A percentile compares a stretch with the other conserved stretches of the same genome.
Evolutionary conservation across 2,113 vertebrate genomes (phyloP).

Genomic region (Halcyon malimbica): DNA sequence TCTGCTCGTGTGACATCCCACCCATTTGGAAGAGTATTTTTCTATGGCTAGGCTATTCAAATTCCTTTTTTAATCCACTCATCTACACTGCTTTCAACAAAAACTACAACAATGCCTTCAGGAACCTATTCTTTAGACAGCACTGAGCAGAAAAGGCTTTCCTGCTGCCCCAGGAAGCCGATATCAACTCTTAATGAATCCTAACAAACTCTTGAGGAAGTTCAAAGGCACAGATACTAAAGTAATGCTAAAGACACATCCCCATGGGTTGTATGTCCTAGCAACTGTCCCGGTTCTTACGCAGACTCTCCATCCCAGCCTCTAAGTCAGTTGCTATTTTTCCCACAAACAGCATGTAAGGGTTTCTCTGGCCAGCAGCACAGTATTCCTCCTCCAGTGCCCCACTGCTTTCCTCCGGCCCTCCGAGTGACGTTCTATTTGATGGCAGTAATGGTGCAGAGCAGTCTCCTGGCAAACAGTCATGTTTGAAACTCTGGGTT

Average conservation of each 20-base stretch:
- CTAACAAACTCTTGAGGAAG: neutral
- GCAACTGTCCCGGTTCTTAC: neutral
- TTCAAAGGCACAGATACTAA: neutral
- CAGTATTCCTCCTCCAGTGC: neutral
- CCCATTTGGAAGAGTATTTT: constrained; percentile 96
- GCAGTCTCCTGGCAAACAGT: neutral
- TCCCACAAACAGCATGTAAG: neutral
- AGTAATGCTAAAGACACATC: neutral
- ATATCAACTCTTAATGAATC: neutral
- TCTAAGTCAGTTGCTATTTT: neutral
- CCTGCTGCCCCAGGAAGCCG: neutral
- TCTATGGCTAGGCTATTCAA: constrained; percentile 97
- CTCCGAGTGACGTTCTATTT: accelerated
- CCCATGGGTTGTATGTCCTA: accelerated
- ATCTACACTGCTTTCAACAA: constrained; percentile 98
- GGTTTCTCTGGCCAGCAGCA: neutral
- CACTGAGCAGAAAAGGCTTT: constrained; percentile 66
- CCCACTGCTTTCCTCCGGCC: neutral
- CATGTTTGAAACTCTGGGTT: neutral
- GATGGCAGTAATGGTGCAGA: neutral
- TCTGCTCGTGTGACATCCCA: constrained; percentile 89
- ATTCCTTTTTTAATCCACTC: constrained; percentile 97
- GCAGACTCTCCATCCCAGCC: neutral
- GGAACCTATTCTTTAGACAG: constrained; percentile 89
- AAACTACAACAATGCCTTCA: constrained; percentile 96